Percentiles rank a stretch among this genome's conserved stretches.
phyloP scores from a whole-genome alignment of 1,140 invertebrate genomes.

The Coboldia fuscipes region DNA sequence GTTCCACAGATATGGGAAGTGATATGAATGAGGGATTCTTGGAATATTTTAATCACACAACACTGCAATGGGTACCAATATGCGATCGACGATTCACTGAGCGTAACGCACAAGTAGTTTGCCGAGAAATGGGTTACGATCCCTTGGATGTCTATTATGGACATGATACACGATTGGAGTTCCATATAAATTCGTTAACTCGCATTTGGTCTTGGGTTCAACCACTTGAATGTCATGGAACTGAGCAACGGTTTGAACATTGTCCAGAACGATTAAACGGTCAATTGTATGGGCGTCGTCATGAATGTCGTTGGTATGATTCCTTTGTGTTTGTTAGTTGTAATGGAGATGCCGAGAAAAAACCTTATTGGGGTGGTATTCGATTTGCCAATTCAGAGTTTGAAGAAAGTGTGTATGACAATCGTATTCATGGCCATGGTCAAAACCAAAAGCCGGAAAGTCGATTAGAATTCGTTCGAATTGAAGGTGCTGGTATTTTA shows the following conservation, averaged over 20 bases:
- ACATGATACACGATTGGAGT: constrained; percentile 57
- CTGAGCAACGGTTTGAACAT: constrained; percentile 62
- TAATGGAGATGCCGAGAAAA: constrained; percentile 38
- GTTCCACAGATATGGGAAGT: no score
- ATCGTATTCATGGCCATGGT: constrained; percentile 61
- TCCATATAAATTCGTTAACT: constrained; percentile 59
- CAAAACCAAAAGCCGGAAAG: constrained; percentile 45
- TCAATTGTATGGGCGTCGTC: constrained; percentile 61
- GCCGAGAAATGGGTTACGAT: constrained; percentile 79
- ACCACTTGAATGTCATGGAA: constrained; percentile 65
- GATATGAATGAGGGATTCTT: constrained; percentile 52
- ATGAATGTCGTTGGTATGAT: constrained; percentile 71
- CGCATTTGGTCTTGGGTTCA: constrained; percentile 90
- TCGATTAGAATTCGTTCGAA: constrained; percentile 59
- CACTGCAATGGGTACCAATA: constrained; percentile 87
- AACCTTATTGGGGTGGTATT: constrained; percentile 92
- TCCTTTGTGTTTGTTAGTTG: constrained; percentile 90
- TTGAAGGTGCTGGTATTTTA: constrained; percentile 85
- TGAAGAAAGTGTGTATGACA: constrained; percentile 65
- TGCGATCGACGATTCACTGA: constrained; percentile 91
- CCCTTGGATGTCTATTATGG: constrained; percentile 71
- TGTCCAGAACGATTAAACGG: constrained; percentile 80
- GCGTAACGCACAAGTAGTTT: constrained; percentile 86
- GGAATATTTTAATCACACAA: constrained; percentile 87
- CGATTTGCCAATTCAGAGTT: constrained; percentile 76